Evolutionary conservation across 2,113 vertebrate species (phyloP).

Genomic region (Sturnus vulgaris): DNA sequence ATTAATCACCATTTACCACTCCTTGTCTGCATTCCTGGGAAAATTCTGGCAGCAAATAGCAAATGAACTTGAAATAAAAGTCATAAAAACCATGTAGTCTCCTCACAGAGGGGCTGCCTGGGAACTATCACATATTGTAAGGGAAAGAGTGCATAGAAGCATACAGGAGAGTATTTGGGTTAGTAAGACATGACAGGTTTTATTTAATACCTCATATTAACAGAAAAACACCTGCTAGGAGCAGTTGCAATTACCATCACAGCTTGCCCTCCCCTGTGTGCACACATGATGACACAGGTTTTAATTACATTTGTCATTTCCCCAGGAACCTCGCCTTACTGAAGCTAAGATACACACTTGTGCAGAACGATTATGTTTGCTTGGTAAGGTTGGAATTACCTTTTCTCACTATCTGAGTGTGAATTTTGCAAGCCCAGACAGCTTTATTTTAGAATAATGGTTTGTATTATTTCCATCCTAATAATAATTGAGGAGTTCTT

Average conservation of each 20-base stretch:
- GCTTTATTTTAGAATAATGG: neutral
- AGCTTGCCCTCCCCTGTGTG: constrained; percentile 27
- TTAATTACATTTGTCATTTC: constrained; percentile 57
- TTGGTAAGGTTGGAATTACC: neutral
- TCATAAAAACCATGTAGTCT: neutral
- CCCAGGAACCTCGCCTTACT: neutral
- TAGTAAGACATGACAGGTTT: neutral
- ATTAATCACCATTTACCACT: constrained; percentile 28
- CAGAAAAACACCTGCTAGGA: constrained; percentile 29
- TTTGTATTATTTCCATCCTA: neutral
- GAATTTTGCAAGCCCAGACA: neutral
- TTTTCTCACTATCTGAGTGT: neutral
- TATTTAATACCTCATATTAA: constrained; percentile 13
- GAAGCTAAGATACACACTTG: neutral
- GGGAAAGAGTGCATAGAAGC: neutral
- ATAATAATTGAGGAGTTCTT: neutral
- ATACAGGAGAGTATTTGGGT: neutral
- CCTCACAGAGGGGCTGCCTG: neutral
- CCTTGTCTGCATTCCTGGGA: neutral
- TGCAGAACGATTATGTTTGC: neutral
- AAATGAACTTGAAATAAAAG: constrained; percentile 6
- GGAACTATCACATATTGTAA: neutral
- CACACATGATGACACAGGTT: constrained; percentile 2
- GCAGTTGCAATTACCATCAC: constrained; percentile 6
- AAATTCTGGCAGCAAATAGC: constrained; percentile 2